Evolutionary conservation across 2,888 invertebrate genomes (phyloP).

Genomic region (Seladonia tumulorum): DNA sequence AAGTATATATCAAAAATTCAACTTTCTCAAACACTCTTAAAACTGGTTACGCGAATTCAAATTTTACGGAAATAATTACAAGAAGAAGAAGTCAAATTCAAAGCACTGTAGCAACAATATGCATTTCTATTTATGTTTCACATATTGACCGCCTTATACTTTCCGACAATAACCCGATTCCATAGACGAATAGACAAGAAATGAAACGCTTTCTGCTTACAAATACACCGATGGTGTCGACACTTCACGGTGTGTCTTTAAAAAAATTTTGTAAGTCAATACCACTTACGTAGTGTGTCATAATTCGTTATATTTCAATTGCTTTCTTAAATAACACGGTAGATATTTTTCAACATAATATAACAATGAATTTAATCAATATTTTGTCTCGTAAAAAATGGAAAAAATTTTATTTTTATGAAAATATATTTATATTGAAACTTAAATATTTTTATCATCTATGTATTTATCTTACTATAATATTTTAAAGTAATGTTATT

Average conservation of each 20-base stretch:
- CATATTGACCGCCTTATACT: constrained; percentile 63
- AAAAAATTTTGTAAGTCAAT: constrained; percentile 23
- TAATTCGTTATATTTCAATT: not conserved
- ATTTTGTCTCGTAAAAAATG: not conserved
- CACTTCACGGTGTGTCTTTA: constrained; percentile 29
- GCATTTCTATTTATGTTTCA: constrained; percentile 60
- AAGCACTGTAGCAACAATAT: constrained; percentile 31
- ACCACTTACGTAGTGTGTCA: not conserved
- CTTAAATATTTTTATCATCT: not conserved
- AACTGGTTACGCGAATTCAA: constrained; percentile 15
- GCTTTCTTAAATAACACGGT: not conserved
- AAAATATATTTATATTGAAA: not conserved
- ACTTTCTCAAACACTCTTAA: constrained; percentile 14
- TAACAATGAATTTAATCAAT: not conserved
- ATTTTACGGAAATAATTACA: constrained; percentile 20
- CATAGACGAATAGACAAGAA: constrained; percentile 57
- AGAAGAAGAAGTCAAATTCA: constrained; percentile 27
- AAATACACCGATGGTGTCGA: constrained; percentile 58
- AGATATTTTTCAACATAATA: not conserved
- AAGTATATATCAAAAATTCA: constrained; percentile 50
- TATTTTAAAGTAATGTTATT: not conserved
- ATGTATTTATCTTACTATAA: not conserved
- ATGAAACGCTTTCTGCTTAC: constrained; percentile 45
- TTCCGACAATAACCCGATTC: constrained; percentile 64
- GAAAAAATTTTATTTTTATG: not conserved